phyloP scores from a whole-genome alignment of 2,888 invertebrate species.

The Apamea anceps region DNA sequence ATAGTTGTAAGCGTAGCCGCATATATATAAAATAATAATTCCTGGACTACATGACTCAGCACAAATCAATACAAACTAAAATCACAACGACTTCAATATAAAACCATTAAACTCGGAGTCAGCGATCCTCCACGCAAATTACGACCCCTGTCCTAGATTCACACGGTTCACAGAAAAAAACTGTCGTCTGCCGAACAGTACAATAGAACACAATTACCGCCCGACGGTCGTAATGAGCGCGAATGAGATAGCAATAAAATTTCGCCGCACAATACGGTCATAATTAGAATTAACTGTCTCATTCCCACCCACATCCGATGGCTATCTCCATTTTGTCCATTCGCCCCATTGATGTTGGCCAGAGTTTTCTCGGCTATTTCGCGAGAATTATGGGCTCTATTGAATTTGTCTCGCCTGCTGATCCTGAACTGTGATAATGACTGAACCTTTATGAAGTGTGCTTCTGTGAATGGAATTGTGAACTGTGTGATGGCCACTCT shows the following conservation, averaged over 20 bases:
- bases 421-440: constrained; percentile 60
- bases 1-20: no score
- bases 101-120: constrained; percentile 65
- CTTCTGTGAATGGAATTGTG: constrained; percentile 26
- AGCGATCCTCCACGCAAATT: constrained; percentile 77
- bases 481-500: background rate
- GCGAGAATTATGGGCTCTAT: constrained; percentile 52
- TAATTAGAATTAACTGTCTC: constrained; percentile 90
- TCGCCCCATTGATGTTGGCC: constrained; percentile 77
- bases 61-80: constrained; percentile 34
- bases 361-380: constrained; percentile 68
- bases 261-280: constrained; percentile 86
- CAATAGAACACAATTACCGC: constrained; percentile 87
- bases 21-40: no score
- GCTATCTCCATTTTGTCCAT: constrained; percentile 78
- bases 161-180: constrained; percentile 84
- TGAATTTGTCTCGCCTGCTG: constrained; percentile 59
- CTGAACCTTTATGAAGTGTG: constrained; percentile 29
- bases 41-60: background rate
- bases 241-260: constrained; percentile 90
- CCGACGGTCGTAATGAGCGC: constrained; percentile 81
- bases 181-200: constrained; percentile 75
- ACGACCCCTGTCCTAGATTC: constrained; percentile 82
- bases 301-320: constrained; percentile 86
- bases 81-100: constrained; percentile 33